phyloP scores from a whole-genome alignment of 2,797 vertebrate genomes.

The Varecia variegata region DNA sequence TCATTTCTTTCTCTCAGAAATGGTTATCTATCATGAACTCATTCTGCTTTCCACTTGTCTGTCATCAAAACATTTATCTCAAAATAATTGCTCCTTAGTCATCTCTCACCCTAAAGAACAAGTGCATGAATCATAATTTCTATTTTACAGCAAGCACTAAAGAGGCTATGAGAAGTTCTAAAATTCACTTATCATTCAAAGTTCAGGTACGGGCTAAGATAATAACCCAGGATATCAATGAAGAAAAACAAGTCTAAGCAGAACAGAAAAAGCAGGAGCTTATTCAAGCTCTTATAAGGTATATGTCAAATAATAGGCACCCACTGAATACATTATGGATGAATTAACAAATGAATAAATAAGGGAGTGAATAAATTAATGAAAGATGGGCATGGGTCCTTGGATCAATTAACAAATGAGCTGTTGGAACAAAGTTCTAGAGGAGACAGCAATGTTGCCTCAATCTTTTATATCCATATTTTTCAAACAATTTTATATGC shows the following conservation, averaged over 20 bases:
- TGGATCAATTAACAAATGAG: neutral
- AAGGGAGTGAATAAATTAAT: neutral
- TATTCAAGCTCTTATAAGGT: neutral
- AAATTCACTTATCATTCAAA: constrained; percentile 54
- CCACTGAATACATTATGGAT: neutral
- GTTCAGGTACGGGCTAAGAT: constrained; percentile 38
- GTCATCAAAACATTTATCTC: constrained; percentile 60
- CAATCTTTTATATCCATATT: neutral
- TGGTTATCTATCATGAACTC: constrained; percentile 18
- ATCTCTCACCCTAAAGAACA: constrained; percentile 59
- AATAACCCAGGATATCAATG: neutral
- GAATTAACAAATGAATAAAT: neutral
- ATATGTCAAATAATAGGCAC: neutral
- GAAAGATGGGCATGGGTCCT: neutral
- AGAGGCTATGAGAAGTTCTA: constrained; percentile 24
- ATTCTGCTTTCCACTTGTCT: constrained; percentile 24
- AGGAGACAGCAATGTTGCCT: neutral
- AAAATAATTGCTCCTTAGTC: constrained; percentile 67
- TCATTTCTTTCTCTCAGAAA: neutral
- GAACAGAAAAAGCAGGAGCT: neutral
- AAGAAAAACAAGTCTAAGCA: neutral
- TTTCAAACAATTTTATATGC: neutral
- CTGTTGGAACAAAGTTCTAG: neutral
- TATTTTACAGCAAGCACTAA: constrained; percentile 54
- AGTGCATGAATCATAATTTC: constrained; percentile 63